Base-by-base conservation (phyloP, 2,797 vertebrate species). In the Rhabdomys pumilio region DNA sequence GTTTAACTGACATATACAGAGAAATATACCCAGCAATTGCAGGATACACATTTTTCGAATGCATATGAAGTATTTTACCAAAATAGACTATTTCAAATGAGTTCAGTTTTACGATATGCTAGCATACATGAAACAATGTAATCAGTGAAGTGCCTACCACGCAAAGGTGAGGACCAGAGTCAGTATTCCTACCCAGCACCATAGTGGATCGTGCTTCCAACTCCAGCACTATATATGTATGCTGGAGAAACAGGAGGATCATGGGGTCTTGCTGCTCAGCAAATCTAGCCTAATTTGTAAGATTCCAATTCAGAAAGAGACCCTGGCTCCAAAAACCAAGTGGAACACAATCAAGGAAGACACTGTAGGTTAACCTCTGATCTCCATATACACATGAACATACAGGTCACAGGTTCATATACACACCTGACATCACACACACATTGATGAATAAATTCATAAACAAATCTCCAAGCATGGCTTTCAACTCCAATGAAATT, bases 41-140 rank as follows among this genome's bases (percentile, higher is more conserved):
- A 89, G 41, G 67, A 91, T 22, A 67, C 0, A 79, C 0, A 73
- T 73, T 79, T 97, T 41, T 91, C 38, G 88, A 84, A 53, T 67
- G 34, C 44, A 72, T 14, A 44, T 67, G 47, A 22, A 93, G 44
- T 6, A 17, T 80, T 93, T 94, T 95, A 73, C 24, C 63, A 84
- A 91, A 89, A 75, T 38, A 93, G 17, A 73, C 12, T 17, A 83
- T 79, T 94, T 79, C 57, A 59, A 83, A 93, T 4, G 22, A 31
- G 63, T 65, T 65, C 63, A 65, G 13, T 65, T 29, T 65, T 31
- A 65, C 0, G 12, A 65, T 29, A 12, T 31, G 63, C 29, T 31
- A 31, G 29, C 29, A 13, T 31, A 65, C 4, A 65, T 12, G 29
- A 0, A 50, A 85, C 1, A 86, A 17, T 3, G 13, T 13, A 85